Evolutionary conservation across 2,797 vertebrate species (phyloP).

Genomic region (Pteronotus mesoamericanus): DNA sequence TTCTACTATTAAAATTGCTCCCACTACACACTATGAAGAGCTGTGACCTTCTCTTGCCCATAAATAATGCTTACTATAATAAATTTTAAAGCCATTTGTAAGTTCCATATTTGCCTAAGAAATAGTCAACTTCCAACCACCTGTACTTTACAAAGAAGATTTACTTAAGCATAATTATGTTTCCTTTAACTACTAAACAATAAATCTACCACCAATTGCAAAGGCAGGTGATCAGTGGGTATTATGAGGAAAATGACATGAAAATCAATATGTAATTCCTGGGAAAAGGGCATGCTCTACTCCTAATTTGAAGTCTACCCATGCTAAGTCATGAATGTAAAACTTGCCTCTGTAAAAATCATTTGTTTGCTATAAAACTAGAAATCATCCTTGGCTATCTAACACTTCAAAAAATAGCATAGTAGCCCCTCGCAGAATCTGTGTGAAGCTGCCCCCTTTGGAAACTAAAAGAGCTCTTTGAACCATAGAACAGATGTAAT

Average conservation of each 20-base stretch:
- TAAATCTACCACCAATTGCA: constrained; percentile 62
- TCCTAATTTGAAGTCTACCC: constrained; percentile 80
- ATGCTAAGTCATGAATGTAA: constrained; percentile 77
- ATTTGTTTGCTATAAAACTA: constrained; percentile 80
- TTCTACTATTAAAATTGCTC: constrained; percentile 65
- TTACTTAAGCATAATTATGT: constrained; percentile 52
- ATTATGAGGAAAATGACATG: constrained; percentile 75
- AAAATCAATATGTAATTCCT: constrained; percentile 76
- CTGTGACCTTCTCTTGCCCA: constrained; percentile 58
- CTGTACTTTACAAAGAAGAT: constrained; percentile 63
- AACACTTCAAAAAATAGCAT: constrained; percentile 80
- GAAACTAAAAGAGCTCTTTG: constrained; percentile 85
- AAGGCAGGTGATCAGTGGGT: constrained; percentile 67
- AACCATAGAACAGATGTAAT: constrained; percentile 87
- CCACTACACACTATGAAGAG: constrained; percentile 31
- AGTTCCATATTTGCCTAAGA: constrained; percentile 41
- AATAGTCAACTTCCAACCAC: constrained; percentile 54
- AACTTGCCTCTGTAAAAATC: constrained; percentile 77
- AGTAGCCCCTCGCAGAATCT: constrained; percentile 78
- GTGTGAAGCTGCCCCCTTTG: constrained; percentile 82
- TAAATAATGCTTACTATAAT: constrained; percentile 54
- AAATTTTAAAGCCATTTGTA: constrained; percentile 50
- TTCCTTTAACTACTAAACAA: constrained; percentile 72
- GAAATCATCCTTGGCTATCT: constrained; percentile 77
- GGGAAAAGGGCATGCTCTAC: constrained; percentile 73